phyloP scores from a whole-genome alignment of 2,113 vertebrate genomes.

The Lophura nycthemera region DNA sequence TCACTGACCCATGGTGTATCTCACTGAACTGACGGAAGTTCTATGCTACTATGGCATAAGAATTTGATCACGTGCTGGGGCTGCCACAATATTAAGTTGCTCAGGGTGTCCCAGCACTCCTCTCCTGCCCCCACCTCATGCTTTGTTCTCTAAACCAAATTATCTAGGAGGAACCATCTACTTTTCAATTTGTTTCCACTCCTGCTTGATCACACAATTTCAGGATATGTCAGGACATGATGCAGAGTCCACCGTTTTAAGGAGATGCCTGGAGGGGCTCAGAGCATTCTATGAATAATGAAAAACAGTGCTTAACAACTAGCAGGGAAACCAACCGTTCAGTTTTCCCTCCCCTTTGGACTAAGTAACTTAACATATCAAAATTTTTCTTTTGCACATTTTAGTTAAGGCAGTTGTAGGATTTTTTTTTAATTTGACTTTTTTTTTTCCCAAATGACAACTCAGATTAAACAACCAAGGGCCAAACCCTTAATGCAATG shows the following conservation, averaged over 20 bases:
- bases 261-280: not conserved
- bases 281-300: not conserved
- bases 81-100: not conserved
- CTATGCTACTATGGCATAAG: not conserved
- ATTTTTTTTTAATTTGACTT: not conserved
- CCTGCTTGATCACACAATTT: not conserved
- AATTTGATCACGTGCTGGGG: not conserved
- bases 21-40: not conserved
- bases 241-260: not conserved
- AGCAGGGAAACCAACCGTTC: not conserved
- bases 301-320: not conserved
- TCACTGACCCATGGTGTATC: not conserved
- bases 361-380: not conserved
- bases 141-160: not conserved
- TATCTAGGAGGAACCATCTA: not conserved
- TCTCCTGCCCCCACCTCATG: not conserved
- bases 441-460: not conserved
- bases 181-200: not conserved
- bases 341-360: not conserved
- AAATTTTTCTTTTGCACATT: not conserved
- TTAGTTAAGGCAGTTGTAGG: not conserved
- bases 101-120: not conserved
- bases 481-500: not conserved
- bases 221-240: not conserved
- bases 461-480: not conserved